Percentiles rank a stretch among this genome's conserved stretches.
These are phyloP conservation scores for Scopus umbretta DNA, from an alignment of 2,113 vertebrate species.

Conservation along the genomic window DNA sequence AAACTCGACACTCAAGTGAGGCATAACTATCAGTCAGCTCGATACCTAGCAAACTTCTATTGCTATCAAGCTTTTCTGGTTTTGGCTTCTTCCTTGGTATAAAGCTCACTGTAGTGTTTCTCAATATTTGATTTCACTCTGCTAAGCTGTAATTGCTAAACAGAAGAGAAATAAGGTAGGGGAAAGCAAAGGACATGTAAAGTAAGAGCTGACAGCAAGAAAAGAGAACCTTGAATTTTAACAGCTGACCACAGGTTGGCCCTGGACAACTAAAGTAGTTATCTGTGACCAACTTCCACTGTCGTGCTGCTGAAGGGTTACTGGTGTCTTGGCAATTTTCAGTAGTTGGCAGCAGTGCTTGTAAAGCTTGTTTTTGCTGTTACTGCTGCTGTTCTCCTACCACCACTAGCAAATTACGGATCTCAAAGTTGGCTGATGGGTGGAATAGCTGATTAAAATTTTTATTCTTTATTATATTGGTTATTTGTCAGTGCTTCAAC, in stretches of 20 bases:
- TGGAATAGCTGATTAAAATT: not conserved
- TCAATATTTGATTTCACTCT: not conserved
- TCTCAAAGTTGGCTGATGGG: not conserved
- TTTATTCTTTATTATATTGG: not conserved
- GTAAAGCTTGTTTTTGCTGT: not conserved
- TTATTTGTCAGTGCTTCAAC: not conserved
- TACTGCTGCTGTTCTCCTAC: not conserved
- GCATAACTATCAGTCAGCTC: not conserved
- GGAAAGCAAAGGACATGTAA: not conserved
- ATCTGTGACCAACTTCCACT: not conserved
- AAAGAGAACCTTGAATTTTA: not conserved
- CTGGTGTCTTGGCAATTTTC: not conserved
- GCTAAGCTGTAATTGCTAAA: not conserved
- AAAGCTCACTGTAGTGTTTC: not conserved
- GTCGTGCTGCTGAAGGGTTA: not conserved
- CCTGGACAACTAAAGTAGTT: not conserved
- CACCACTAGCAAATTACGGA: not conserved
- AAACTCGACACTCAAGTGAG: not conserved
- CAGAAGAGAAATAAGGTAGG: not conserved
- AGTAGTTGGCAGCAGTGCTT: not conserved
- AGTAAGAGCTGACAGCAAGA: not conserved
- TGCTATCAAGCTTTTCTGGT: not conserved
- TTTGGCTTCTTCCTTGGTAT: not conserved
- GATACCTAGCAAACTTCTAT: not conserved
- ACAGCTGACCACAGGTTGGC: not conserved